A percentile compares a stretch with the other conserved stretches of the same genome.
Conservation (phyloP, 2,888 invertebrate species). For the Melanophora roralis region DNA sequence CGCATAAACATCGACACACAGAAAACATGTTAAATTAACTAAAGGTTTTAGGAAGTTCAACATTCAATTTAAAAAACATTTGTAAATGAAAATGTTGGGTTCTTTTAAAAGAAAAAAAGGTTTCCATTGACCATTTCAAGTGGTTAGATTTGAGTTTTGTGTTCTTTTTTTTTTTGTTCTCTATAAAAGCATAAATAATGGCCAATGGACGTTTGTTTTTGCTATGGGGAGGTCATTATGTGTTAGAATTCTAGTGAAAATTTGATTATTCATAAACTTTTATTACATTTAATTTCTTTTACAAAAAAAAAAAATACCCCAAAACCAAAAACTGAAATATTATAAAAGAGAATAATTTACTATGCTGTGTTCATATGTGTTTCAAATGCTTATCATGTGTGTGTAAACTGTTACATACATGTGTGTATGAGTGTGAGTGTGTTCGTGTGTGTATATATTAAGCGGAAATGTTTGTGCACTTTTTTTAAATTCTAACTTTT, state of each 20-base stretch:
- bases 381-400: constrained; percentile 21
- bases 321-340: background rate
- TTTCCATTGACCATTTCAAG: constrained; percentile 16
- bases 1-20: background rate
- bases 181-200: background rate
- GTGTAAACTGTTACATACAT: background rate
- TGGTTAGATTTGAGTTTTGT: constrained; percentile 3
- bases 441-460: background rate
- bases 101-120: background rate
- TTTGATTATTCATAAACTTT: constrained; percentile 43
- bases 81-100: background rate
- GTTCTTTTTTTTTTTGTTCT: background rate
- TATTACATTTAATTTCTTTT: background rate
- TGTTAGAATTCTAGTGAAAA: constrained; percentile 28
- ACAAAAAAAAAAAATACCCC: background rate
- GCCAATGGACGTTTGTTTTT: background rate
- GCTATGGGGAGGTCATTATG: background rate
- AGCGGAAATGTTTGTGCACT: constrained; percentile 18
- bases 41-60: constrained; percentile 11
- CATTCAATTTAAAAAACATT: constrained; percentile 1
- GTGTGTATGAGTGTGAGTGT: background rate
- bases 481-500: background rate
- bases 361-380: constrained; percentile 7
- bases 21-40: constrained; percentile 7
- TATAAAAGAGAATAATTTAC: constrained; percentile 1